Base-by-base conservation (phyloP, 1,140 invertebrate genomes). In the Caenorhabditis tropicalis region DNA sequence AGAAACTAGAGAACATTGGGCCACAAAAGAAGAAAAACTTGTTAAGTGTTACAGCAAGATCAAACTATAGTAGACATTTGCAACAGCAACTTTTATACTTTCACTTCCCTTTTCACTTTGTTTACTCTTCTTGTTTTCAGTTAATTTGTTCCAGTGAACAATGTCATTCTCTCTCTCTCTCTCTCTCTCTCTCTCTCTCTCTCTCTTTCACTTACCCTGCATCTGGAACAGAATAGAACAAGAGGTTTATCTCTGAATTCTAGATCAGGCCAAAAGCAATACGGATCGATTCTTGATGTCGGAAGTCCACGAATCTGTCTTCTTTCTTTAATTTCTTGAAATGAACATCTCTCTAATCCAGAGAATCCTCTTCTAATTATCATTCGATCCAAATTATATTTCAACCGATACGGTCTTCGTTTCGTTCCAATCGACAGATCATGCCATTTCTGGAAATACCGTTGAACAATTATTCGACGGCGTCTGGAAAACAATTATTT, bases 141-240 rank as follows among this genome's bases (percentile, higher is more conserved):
- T 51, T 51, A 43, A 43, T 43, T 43, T 43, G 39, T 51, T 51
- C 48, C 48, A 21, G 10, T 39, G 39, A 9, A 39, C 6, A 33
- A 74, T n/a, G n/a, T n/a, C n/a, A n/a, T n/a, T n/a, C n/a, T n/a
- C n/a, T n/a, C n/a, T n/a, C n/a, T n/a, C n/a, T n/a, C n/a, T n/a
- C n/a, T n/a, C n/a, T n/a, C n/a, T n/a, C n/a, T n/a, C n/a, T n/a
- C n/a, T n/a, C n/a, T n/a, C n/a, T n/a, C n/a, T 21, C 49, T 51
- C 3, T 27, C 27, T 21, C 6, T 4, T 49, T n/a, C 19, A 85
- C 83, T 82, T 80, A 89, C 89, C 46, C 90, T 74, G 58, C 89
- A 90, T 65, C 89, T 65, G 33, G 82, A 85, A 70, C 89, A 90
- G 65, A 91, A 90, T 27, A 89, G 19, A n/a, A 80, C 29, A 4